A percentile compares a stretch with the other conserved stretches of the same genome.
Conservation (phyloP, 2,888 invertebrate genomes). For the Macroteleia sp. region DNA sequence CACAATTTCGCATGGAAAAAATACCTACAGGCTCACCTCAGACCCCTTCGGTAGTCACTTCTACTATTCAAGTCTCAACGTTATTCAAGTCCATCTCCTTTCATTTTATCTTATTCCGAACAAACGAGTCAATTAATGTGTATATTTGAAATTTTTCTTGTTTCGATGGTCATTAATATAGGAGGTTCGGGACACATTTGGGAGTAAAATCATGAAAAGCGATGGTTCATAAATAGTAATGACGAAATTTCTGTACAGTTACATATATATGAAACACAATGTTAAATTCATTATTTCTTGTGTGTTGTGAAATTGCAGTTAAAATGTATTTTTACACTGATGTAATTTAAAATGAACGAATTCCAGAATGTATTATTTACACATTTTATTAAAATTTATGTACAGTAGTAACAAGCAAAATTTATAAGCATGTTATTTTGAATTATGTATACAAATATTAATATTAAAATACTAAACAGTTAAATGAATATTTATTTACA, state of each 20-base stretch:
- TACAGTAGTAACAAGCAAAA: no score
- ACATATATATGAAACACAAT: no score
- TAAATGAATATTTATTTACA: no score
- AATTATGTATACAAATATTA: no score
- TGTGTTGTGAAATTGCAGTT: conserved; percentile 18
- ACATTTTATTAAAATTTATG: no score
- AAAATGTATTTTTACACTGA: conserved; percentile 23
- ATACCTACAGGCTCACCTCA: conserved; percentile 80
- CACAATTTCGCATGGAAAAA: no score
- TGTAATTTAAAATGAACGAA: conserved; percentile 20
- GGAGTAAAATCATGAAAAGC: no score
- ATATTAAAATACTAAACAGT: no score
- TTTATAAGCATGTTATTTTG: no score
- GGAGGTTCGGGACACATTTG: not conserved
- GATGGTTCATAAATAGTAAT: no score
- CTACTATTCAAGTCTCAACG: conserved; percentile 74
- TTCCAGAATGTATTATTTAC: conserved; percentile 21
- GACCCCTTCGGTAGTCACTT: conserved; percentile 80
- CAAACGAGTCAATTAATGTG: not conserved
- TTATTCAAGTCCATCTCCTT: conserved; percentile 82
- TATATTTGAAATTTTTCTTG: not conserved
- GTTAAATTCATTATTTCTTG: not conserved
- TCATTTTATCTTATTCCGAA: conserved; percentile 28
- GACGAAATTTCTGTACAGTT: no score
- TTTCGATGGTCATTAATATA: not conserved